Conservation (phyloP, 2,797 vertebrate genomes). For the Gadopsis bispinosus region DNA sequence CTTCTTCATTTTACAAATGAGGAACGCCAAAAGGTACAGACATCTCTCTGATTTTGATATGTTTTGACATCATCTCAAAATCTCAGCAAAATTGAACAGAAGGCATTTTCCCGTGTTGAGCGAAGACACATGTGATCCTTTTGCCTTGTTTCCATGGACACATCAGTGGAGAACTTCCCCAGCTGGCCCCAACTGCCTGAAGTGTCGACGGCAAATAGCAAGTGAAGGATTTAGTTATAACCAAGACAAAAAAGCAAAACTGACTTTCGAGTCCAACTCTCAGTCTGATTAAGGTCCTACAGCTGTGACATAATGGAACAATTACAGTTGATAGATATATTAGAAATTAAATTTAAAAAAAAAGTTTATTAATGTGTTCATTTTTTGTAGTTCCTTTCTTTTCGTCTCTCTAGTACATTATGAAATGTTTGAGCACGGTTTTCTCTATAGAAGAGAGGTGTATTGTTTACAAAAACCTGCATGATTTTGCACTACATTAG, state of each 20-base stretch:
- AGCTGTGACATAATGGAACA: background rate
- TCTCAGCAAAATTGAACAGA: slow-evolving; percentile 50
- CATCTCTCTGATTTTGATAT: slow-evolving; percentile 31
- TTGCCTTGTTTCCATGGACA: slow-evolving; percentile 85
- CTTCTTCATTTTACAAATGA: slow-evolving; percentile 24
- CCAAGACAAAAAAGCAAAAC: slow-evolving; percentile 29
- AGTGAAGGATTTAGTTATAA: slow-evolving; percentile 63
- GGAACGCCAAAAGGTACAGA: background rate
- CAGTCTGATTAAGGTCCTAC: background rate
- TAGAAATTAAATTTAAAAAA: background rate
- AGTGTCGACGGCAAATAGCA: slow-evolving; percentile 70
- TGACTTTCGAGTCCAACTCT: slow-evolving; percentile 26
- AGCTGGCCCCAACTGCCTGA: slow-evolving; percentile 73
- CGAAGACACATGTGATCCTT: slow-evolving; percentile 75
- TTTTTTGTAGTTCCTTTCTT: background rate
- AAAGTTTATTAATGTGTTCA: background rate
- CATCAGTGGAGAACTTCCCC: slow-evolving; percentile 81
- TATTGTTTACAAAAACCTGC: background rate
- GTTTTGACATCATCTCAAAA: slow-evolving; percentile 54
- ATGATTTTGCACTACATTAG: background rate
- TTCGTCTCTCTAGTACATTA: background rate
- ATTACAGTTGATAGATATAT: background rate
- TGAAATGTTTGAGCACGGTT: background rate
- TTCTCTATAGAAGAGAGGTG: background rate
- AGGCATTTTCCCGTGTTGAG: slow-evolving; percentile 61